Base-by-base conservation (phyloP, 2,797 vertebrate genomes). In the Schizopygopsis pylzovi region DNA sequence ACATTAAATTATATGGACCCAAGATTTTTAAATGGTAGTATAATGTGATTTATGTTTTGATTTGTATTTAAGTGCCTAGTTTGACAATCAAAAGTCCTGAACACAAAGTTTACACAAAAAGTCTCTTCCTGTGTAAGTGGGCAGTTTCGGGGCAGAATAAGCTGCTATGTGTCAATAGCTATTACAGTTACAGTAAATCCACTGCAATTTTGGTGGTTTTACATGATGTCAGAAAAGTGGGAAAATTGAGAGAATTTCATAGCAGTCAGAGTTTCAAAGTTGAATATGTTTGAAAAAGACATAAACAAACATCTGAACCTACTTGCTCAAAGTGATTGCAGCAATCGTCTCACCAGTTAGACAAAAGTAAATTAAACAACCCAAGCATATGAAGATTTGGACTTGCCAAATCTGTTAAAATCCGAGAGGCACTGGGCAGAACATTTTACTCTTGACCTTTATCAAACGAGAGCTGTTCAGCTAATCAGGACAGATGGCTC, bases 401-500 rank as follows among this genome's bases (percentile, higher is more conserved):
- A 83, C 25, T 65, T 61, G 68, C 68, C 37, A 54, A 67, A 77
- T 20, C 73, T 9, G n/a, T 84, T 77, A 43, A 84, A 70, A 68
- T 49, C n/a, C 25, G 1, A 67, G 63, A 71, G 15, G 37, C 76
- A 33, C 39, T 86, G 81, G 72, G 37, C 82, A 79, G 82, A 85
- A 86, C 79, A 28, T 82, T 85, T 68, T 52, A 81, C 72, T 54
- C 68, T 79, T 87, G 88, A 89, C 88, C 86, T 89, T 87, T 87
- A 73, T 73, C 33, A 85, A 81, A 83, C 37, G 10, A 65, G 77
- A 87, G 75, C 49, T 84, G 84, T 65, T 83, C 67, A 52, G 37
- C 47, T 68, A 83, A 71, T 86, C 85, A 79, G 37, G 54, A 81
- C 87, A 89, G 87, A 89, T 87, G 86, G 86, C 86, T 73, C 45